A percentile compares a stretch with the other conserved stretches of the same genome.
Evolutionary conservation across 2,888 invertebrate genomes (phyloP).

Genomic region (Euclidia mi): DNA sequence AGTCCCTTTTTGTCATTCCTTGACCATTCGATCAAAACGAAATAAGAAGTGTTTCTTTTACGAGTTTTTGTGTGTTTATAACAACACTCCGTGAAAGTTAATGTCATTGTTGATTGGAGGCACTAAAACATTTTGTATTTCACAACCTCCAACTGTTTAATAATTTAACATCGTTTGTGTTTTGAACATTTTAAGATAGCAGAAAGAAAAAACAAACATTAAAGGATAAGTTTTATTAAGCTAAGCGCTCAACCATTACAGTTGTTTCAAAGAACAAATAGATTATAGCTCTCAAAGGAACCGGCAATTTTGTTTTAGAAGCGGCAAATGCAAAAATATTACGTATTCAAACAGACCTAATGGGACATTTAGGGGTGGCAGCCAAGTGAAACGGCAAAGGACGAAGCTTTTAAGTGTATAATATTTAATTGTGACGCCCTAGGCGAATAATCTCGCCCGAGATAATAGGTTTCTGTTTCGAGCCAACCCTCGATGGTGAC

Average conservation of each 20-base stretch:
- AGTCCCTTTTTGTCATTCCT: constrained; percentile 75
- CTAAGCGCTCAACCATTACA: constrained; percentile 86
- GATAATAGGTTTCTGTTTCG: constrained; percentile 91
- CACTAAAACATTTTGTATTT: constrained; percentile 48
- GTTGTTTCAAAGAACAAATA: constrained; percentile 89
- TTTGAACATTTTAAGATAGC: constrained; percentile 31
- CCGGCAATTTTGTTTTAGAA: constrained; percentile 88
- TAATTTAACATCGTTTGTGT: constrained; percentile 27
- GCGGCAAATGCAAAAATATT: constrained; percentile 90
- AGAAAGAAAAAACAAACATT: constrained; percentile 66
- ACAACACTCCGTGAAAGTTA: constrained; percentile 67
- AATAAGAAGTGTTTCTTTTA: constrained; percentile 66
- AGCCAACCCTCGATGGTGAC: constrained; percentile 88
- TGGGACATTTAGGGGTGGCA: constrained; percentile 90
- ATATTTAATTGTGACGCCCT: constrained; percentile 91
- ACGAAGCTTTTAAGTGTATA: constrained; percentile 91
- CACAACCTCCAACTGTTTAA: constrained; percentile 24
- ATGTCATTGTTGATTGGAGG: constrained; percentile 63
- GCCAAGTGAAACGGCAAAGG: constrained; percentile 90
- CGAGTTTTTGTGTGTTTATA: constrained; percentile 66
- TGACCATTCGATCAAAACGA: constrained; percentile 72
- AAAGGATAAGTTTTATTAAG: constrained; percentile 82
- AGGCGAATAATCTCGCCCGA: constrained; percentile 90
- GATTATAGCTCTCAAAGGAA: constrained; percentile 89
- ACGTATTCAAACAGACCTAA: constrained; percentile 90